Percentiles rank a stretch among this genome's conserved stretches.
Evolutionary conservation across 2,888 invertebrate genomes (phyloP).

Genomic region (Phortica magna): DNA sequence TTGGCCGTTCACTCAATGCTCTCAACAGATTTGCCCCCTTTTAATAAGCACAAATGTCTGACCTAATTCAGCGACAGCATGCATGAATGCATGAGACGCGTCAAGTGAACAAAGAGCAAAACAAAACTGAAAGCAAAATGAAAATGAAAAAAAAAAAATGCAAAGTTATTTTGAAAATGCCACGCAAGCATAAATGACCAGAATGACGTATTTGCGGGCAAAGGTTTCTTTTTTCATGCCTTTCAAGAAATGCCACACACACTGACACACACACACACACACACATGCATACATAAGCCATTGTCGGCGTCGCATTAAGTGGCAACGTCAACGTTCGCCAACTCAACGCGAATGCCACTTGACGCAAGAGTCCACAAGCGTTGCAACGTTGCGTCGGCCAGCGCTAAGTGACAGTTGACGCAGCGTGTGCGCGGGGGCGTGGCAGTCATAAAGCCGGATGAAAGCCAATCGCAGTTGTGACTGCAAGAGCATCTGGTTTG

Average conservation of each 20-base stretch:
- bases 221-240: neutral
- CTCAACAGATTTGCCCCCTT: neutral
- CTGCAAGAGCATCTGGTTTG: neutral
- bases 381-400: neutral
- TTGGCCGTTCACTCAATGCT: neutral
- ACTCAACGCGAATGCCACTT: constrained; percentile 19
- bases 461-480: constrained; percentile 1
- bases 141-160: neutral
- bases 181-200: constrained; percentile 24
- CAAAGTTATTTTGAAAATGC: neutral
- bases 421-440: neutral
- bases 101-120: neutral
- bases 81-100: neutral
- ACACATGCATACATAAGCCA: no score
- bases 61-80: constrained; percentile 7
- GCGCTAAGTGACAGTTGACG: no score
- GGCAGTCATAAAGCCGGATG: neutral
- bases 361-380: constrained; percentile 5
- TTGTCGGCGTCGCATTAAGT: constrained; percentile 20
- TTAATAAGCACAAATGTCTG: constrained; percentile 14
- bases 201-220: neutral
- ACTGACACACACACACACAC: no score
- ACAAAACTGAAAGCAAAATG: neutral
- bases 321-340: neutral
- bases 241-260: neutral